These are phyloP conservation scores for Linurgus olivaceus DNA, from an alignment of 2,797 vertebrate genomes.

Conservation along the genomic window DNA sequence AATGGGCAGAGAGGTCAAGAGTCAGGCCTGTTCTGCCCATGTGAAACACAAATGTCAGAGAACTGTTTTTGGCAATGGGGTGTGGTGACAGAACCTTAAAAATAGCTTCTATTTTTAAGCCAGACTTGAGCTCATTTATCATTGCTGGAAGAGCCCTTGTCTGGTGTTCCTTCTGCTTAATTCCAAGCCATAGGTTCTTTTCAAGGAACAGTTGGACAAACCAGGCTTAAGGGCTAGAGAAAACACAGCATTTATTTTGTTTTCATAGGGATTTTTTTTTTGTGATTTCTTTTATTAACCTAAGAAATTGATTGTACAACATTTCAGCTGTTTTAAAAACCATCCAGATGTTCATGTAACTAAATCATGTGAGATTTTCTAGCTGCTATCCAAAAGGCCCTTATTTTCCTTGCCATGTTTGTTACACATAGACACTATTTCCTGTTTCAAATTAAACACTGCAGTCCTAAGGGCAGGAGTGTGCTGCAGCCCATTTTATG, in stretches of 20 bases:
- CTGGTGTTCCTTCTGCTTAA: neutral
- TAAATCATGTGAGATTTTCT: neutral
- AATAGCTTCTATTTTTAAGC: neutral
- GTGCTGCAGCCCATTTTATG: neutral
- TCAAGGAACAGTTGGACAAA: neutral
- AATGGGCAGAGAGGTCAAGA: neutral
- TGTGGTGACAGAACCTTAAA: neutral
- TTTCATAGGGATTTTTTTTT: neutral
- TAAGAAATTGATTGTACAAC: neutral
- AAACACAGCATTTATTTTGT: neutral
- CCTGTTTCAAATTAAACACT: neutral
- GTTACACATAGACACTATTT: neutral
- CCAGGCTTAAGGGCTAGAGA: neutral
- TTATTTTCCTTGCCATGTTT: neutral
- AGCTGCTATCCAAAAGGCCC: neutral
- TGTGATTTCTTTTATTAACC: neutral
- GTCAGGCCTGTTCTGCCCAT: neutral
- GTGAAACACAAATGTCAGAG: neutral
- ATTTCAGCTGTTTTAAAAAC: neutral
- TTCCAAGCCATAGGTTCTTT: neutral
- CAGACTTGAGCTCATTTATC: neutral
- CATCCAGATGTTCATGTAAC: neutral
- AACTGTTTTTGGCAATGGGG: neutral
- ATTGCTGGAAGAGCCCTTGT: neutral
- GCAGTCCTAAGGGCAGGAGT: neutral